These are phyloP conservation scores for Cinclus mexicanus DNA, from an alignment of 2,113 vertebrate species.

Conservation along the genomic window DNA sequence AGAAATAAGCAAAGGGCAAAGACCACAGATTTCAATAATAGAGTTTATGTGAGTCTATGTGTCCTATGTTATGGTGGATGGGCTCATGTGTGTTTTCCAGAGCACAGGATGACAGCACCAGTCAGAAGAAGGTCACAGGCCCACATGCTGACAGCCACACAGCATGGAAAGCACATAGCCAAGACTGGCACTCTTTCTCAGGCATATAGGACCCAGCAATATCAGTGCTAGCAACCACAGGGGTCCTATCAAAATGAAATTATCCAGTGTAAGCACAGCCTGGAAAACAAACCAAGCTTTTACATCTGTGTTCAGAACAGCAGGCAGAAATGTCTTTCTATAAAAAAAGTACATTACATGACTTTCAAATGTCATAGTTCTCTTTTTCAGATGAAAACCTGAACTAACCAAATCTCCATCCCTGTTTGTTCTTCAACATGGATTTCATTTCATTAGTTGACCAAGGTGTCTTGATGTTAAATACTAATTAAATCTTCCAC, in stretches of 20 bases:
- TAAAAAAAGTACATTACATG: rapidly evolving
- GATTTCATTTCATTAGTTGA: neutral
- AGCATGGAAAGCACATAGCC: neutral
- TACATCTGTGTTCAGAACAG: neutral
- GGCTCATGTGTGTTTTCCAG: neutral
- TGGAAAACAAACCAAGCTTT: neutral
- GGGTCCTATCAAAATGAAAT: neutral
- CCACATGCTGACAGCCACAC: neutral
- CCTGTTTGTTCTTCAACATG: neutral
- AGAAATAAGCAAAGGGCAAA: conserved; percentile 32
- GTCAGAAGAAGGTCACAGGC: conserved; percentile 10
- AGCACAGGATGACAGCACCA: neutral
- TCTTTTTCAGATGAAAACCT: neutral
- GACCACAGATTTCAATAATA: neutral
- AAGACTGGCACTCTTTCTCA: neutral
- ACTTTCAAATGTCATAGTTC: neutral
- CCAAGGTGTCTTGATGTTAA: neutral
- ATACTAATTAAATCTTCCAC: neutral
- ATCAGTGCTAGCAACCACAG: neutral
- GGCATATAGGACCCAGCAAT: neutral
- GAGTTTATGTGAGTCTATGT: neutral
- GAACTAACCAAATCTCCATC: neutral
- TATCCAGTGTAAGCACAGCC: neutral
- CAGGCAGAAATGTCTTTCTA: neutral
- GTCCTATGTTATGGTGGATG: neutral